Percentiles rank a stretch among this genome's conserved stretches.
Conservation (phyloP, 2,888 invertebrate species). For the Rhogogaster chlorosoma region DNA sequence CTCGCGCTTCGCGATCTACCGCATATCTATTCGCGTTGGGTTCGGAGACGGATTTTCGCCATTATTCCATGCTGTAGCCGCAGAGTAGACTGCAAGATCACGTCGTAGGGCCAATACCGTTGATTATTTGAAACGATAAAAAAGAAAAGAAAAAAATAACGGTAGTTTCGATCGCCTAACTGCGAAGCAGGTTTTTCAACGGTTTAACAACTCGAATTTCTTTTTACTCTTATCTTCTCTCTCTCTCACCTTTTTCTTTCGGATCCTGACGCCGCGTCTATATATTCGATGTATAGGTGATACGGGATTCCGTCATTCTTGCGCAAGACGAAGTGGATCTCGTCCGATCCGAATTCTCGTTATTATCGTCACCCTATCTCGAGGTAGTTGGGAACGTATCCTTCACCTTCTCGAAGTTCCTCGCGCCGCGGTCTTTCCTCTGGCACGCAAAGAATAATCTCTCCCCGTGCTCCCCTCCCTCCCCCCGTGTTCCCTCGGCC, state of each 20-base stretch:
- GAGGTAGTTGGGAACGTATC: conserved; percentile 38
- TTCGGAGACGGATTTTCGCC: background rate
- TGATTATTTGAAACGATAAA: conserved; percentile 32
- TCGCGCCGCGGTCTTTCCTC: conserved; percentile 27
- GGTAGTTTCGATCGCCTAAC: conserved; percentile 23
- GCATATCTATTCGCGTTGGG: too few relatives aligned
- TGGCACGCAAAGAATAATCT: conserved; percentile 30
- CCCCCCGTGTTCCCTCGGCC: background rate
- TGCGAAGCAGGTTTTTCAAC: conserved; percentile 30
- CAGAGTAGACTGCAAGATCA: too few relatives aligned
- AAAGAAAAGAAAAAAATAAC: conserved; percentile 30
- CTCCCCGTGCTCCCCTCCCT: background rate
- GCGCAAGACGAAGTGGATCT: background rate
- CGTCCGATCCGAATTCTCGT: background rate
- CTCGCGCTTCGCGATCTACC: background rate
- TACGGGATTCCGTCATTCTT: background rate
- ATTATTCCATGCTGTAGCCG: background rate
- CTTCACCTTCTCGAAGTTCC: conserved; percentile 31
- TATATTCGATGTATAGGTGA: background rate
- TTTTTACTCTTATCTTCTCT: background rate
- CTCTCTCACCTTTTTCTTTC: background rate
- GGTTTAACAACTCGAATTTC: conserved; percentile 24
- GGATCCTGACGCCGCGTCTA: background rate
- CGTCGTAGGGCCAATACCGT: conserved; percentile 36
- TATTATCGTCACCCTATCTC: background rate